These are phyloP conservation scores for Aphrocallistes beatrix DNA, from an alignment of 37 sponge, comb jelly and placozoan genomes.

Conservation along the genomic window DNA sequence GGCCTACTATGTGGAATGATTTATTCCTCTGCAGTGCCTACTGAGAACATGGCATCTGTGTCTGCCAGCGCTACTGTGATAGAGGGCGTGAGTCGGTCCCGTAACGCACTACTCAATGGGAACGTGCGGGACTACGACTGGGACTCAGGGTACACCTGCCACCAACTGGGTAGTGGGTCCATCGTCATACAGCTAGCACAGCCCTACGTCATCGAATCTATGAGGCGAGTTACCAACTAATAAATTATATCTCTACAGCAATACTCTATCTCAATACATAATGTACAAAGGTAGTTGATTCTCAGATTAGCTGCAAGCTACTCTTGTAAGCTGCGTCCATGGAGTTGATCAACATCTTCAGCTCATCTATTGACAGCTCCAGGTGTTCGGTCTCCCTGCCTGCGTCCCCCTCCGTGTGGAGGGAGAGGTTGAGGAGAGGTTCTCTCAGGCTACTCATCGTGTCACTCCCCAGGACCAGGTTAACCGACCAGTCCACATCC, in stretches of 20 bases:
- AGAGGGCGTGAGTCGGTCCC: slow-evolving; percentile 72
- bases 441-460: background rate
- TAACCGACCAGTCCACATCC: background rate
- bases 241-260: too few species aligned
- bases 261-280: too few species aligned
- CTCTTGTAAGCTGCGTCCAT: slow-evolving; percentile 6
- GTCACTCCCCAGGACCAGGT: background rate
- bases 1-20: background rate
- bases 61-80: slow-evolving; percentile 74
- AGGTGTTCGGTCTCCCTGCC: background rate
- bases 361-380: background rate
- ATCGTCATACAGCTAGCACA: slow-evolving; percentile 69
- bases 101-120: slow-evolving; percentile 80
- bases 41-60: slow-evolving; percentile 74
- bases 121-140: slow-evolving; percentile 84
- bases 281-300: too few species aligned
- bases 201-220: slow-evolving; percentile 56
- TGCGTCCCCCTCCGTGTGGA: background rate
- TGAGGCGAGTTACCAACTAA: slow-evolving; percentile 38
- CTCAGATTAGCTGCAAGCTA: background rate
- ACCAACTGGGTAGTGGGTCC: slow-evolving; percentile 73
- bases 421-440: background rate
- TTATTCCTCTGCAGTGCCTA: slow-evolving; percentile 34
- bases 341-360: slow-evolving; percentile 10
- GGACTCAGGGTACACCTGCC: slow-evolving; percentile 96